These are phyloP conservation scores for Labeo catla DNA, from an alignment of 2,113 vertebrate species.

Conservation along the genomic window DNA sequence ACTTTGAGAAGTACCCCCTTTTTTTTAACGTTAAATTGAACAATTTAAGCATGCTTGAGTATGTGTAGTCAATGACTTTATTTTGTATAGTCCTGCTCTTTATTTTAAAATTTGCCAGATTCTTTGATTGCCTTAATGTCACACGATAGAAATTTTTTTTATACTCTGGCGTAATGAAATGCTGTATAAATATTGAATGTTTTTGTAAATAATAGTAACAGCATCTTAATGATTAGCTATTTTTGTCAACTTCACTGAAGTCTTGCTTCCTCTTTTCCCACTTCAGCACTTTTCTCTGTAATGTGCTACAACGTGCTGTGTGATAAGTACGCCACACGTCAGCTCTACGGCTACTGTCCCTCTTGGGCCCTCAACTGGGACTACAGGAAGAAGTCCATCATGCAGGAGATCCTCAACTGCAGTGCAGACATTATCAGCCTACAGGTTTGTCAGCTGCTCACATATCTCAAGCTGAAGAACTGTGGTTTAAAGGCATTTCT, in stretches of 20 bases:
- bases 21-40: too few species aligned
- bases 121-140: too few species aligned
- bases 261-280: constrained; percentile 3
- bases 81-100: too few species aligned
- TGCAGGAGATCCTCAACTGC: constrained; percentile 96
- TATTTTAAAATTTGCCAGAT: too few species aligned
- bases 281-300: constrained; percentile 93
- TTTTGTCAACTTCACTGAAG: background rate
- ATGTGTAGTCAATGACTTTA: too few species aligned
- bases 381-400: constrained; percentile 98
- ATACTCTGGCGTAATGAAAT: too few species aligned
- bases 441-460: constrained; percentile 74
- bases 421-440: constrained; percentile 96
- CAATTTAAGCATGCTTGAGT: too few species aligned
- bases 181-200: too few species aligned
- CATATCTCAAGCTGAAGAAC: background rate
- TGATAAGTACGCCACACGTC: constrained; percentile 96
- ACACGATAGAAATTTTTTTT: too few species aligned
- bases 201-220: too few species aligned
- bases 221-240: too few species aligned
- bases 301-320: constrained; percentile 99
- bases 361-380: constrained; percentile 98
- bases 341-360: constrained; percentile 97
- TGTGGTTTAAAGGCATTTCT: background rate
- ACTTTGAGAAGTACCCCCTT: too few species aligned